These are phyloP conservation scores for Hemibagrus wyckioides DNA, from an alignment of 2,113 vertebrate species.

Conservation along the genomic window DNA sequence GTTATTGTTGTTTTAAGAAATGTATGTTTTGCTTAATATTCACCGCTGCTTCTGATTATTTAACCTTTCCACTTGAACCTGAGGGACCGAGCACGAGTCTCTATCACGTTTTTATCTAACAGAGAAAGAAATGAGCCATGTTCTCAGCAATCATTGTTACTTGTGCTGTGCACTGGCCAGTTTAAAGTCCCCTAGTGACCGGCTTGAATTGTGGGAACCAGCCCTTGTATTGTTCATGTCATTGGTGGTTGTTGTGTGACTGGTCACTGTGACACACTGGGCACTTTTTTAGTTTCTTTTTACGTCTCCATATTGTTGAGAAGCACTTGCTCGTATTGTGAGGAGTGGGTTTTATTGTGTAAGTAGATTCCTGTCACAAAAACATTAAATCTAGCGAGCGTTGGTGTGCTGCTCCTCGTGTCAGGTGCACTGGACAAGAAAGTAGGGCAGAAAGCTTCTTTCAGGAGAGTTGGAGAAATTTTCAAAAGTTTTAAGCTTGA, in stretches of 20 bases:
- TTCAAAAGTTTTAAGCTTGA: neutral
- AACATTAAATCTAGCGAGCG: neutral
- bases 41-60: too few species aligned
- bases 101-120: neutral
- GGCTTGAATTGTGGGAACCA: constrained; percentile 51
- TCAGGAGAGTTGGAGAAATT: neutral
- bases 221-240: constrained; percentile 28
- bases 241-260: neutral
- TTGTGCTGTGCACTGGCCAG: constrained; percentile 27
- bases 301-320: neutral
- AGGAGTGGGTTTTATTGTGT: constrained; percentile 12
- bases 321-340: neutral
- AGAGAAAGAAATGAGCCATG: neutral
- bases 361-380: neutral
- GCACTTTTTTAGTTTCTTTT: constrained; percentile 2
- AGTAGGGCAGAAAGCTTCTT: neutral
- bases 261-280: constrained; percentile 5
- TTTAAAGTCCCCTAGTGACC: constrained; percentile 43
- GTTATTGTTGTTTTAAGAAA: too few species aligned
- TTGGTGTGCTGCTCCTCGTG: neutral
- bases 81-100: neutral
- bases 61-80: too few species aligned
- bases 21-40: neutral
- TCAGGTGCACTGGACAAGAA: constrained; percentile 8
- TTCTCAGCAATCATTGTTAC: constrained; percentile 49